Percentiles rank a stretch among this genome's conserved stretches.
Conservation (phyloP, 2,888 invertebrate genomes). For the Thecocarcelia acutangulata region DNA sequence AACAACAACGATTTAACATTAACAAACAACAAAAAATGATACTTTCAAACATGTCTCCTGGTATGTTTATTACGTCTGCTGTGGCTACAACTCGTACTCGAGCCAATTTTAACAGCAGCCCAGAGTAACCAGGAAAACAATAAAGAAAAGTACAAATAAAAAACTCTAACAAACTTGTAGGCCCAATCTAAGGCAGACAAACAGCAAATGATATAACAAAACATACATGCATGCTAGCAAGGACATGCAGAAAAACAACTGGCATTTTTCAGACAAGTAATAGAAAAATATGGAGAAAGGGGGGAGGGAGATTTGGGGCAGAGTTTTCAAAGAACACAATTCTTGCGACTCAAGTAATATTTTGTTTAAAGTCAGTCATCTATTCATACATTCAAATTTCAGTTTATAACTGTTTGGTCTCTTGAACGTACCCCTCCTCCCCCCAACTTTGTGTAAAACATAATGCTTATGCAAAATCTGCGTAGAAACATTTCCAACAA, state of each 20-base stretch:
- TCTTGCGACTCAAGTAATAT: neutral
- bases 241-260: slow-evolving; percentile 1
- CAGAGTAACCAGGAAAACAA: slow-evolving; percentile 31
- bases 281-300: too few species aligned
- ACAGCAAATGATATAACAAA: slow-evolving; percentile 48
- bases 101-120: slow-evolving; percentile 33
- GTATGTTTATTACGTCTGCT: slow-evolving; percentile 68
- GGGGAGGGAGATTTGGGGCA: neutral
- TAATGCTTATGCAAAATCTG: slow-evolving; percentile 41
- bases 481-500: slow-evolving; percentile 53
- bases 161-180: slow-evolving; percentile 24
- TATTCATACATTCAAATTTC: slow-evolving; percentile 17
- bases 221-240: slow-evolving; percentile 23
- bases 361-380: neutral
- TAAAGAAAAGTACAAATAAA: slow-evolving; percentile 25
- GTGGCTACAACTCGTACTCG: slow-evolving; percentile 58
- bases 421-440: too few species aligned
- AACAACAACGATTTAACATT: slow-evolving; percentile 17
- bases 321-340: slow-evolving; percentile 8
- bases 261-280: too few species aligned
- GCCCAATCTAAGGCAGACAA: slow-evolving; percentile 47
- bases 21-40: slow-evolving; percentile 61
- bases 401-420: neutral
- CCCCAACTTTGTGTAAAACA: neutral
- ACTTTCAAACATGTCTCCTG: slow-evolving; percentile 64